Evolutionary conservation across 2,888 invertebrate species (phyloP), one percentile per base, ranked within the genome.

Genomic region (Synanthedon vespiformis): DNA sequence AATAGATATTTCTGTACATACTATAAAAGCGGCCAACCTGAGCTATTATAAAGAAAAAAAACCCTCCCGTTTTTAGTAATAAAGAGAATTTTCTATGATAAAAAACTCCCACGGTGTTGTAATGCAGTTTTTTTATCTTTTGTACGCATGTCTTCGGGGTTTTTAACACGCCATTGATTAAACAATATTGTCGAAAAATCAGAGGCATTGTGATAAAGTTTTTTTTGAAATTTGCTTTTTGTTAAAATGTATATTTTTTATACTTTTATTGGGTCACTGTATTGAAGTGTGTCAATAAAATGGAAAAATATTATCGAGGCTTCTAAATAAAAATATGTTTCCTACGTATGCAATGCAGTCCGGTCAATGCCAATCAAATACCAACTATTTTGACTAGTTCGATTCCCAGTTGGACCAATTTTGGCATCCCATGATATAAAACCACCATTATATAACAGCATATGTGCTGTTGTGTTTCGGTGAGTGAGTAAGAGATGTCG

Each of bases 31-130:
- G 57, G 62, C 61, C 67, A 80, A 82, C 80, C 81, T 82, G 83
- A 81, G 65, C 55, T 55, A 22, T 57, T 55, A 81, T 77, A 81
- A 80, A 71, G 72, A 61, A 65, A 60, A 58, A 63, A 58, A 64
- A 63, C 59, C 13, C 63, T 61, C 66, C 72, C 69, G 63, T 68
- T 71, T 68, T 64, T 58, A 59, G 62, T 66, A 63, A 70, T 74
- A 75, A 73, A 50, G 68, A 58, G 60, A 59, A 52, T 57, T 58
- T 59, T 60, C 70, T 67, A 74, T 67, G 61, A 61, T 56, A 52
- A 55, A 76, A 76, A 62, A 68, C 74, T 82, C 80, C 74, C 80
- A 80, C 80, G 82, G 72, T 66, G 66, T 59, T 22, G 70, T 60
- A 65, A 61, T 74, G 73, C 72, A 68, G 63, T 74, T 80, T 79